A percentile compares a stretch with the other conserved stretches of the same genome.
These are phyloP conservation scores for Apostichopus californicus DNA, from an alignment of 35 echinoderm and acorn worm species.

Conservation along the genomic window DNA sequence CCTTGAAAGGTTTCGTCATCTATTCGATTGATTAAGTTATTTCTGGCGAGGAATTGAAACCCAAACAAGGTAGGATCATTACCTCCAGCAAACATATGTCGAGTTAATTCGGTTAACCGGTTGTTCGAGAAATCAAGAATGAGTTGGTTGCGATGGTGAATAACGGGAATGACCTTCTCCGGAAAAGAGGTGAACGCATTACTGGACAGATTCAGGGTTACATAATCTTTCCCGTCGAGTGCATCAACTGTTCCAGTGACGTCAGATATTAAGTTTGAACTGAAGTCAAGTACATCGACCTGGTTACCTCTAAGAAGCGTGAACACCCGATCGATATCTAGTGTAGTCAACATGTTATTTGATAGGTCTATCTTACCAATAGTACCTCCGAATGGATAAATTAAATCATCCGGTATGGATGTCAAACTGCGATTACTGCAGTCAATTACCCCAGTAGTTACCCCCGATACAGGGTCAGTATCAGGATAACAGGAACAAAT, in stretches of 20 bases:
- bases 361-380: neutral
- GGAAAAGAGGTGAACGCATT: slow-evolving; percentile 1
- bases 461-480: too few relatives aligned
- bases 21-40: slow-evolving; percentile 34
- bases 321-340: slow-evolving; percentile 13
- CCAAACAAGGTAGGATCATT: neutral
- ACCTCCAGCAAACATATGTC: slow-evolving; percentile 32
- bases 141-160: neutral
- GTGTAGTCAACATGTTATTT: slow-evolving; percentile 4
- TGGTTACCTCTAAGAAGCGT: neutral
- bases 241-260: slow-evolving; percentile 5
- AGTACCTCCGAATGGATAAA: neutral
- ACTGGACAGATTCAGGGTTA: neutral
- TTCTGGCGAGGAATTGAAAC: slow-evolving; percentile 36
- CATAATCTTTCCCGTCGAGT: neutral
- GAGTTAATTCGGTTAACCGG: slow-evolving; percentile 17
- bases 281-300: slow-evolving; percentile 28
- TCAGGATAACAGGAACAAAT: neutral
- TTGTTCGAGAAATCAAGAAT: slow-evolving; percentile 33
- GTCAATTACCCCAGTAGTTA: neutral
- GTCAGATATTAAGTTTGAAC: neutral
- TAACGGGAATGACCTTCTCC: neutral
- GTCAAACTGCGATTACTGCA: slow-evolving; percentile 14
- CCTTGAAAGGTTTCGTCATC: slow-evolving; percentile 24
- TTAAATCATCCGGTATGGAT: neutral